Conservation (phyloP, 2,797 vertebrate genomes). For the Peromyscus aztecus region DNA sequence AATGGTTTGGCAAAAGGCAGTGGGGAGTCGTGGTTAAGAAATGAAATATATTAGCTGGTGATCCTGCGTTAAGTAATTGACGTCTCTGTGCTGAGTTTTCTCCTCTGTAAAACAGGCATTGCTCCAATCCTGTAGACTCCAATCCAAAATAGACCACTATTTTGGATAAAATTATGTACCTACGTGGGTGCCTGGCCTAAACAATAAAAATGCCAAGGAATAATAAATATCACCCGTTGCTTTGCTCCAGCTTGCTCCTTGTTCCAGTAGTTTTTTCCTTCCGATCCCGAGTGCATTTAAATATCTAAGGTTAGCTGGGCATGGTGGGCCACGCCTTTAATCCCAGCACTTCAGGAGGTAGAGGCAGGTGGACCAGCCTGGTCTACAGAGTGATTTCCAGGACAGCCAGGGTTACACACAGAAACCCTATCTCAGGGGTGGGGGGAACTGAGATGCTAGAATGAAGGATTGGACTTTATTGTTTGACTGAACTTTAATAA, state of each 20-base stretch:
- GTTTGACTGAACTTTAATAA: background rate
- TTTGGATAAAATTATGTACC: background rate
- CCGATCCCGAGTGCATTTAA: background rate
- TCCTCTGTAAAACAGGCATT: background rate
- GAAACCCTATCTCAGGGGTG: no score
- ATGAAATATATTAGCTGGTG: background rate
- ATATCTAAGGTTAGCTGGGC: background rate
- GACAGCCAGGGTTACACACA: background rate
- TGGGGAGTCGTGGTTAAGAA: background rate
- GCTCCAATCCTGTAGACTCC: background rate
- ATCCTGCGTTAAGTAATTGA: background rate
- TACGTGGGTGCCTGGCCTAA: background rate
- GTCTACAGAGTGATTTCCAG: background rate
- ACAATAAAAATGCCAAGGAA: slow-evolving; percentile 4
- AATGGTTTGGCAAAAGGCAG: background rate
- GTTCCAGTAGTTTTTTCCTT: background rate
- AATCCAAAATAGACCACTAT: background rate
- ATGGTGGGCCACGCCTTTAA: background rate
- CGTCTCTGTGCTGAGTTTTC: slow-evolving; percentile 18
- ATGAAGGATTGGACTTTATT: slow-evolving; percentile 43
- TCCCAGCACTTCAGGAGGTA: background rate
- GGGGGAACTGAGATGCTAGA: background rate
- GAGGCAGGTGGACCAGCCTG: background rate
- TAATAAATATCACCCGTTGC: slow-evolving; percentile 1
- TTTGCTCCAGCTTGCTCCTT: background rate